Percentiles rank a stretch among this genome's conserved stretches.
phyloP scores from a whole-genome alignment of 2,797 vertebrate species.

The Sebastes kiyomatsui region DNA sequence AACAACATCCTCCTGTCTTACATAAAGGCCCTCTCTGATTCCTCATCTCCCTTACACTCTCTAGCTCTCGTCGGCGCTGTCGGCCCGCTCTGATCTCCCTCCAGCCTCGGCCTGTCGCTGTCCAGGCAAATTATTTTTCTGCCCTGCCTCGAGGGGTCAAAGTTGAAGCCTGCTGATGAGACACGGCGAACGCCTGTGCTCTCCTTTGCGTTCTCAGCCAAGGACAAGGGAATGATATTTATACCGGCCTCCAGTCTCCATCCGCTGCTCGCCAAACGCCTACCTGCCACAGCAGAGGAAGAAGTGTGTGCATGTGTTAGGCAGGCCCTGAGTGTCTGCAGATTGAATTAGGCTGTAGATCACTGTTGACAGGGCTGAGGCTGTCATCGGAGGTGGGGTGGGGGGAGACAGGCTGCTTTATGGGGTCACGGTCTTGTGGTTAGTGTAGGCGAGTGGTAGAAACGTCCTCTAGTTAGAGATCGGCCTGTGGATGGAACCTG shows the following conservation, averaged over 20 bases:
- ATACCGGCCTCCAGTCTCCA: neutral
- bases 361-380: conserved; percentile 56
- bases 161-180: conserved; percentile 62
- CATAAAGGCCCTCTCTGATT: conserved; percentile 48
- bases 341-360: conserved; percentile 74
- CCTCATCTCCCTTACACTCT: conserved; percentile 34
- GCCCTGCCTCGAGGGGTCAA: conserved; percentile 29
- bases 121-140: conserved; percentile 53
- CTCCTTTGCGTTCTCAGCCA: conserved; percentile 22
- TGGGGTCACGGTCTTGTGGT: conserved; percentile 65
- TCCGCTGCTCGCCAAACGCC: neutral
- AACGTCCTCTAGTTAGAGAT: conserved; percentile 45
- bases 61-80: neutral
- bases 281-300: conserved; percentile 25
- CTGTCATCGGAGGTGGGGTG: conserved; percentile 27
- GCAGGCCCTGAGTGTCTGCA: conserved; percentile 39
- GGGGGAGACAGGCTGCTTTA: conserved; percentile 48
- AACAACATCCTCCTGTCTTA: conserved; percentile 31
- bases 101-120: conserved; percentile 12
- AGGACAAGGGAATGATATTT: conserved; percentile 59
- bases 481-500: conserved; percentile 15
- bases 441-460: conserved; percentile 39
- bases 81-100: conserved; percentile 25
- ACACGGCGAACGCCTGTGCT: conserved; percentile 15
- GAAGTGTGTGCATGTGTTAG: conserved; percentile 38